Conservation (phyloP, 2,888 invertebrate genomes). For the Drosophila melanosoma region DNA sequence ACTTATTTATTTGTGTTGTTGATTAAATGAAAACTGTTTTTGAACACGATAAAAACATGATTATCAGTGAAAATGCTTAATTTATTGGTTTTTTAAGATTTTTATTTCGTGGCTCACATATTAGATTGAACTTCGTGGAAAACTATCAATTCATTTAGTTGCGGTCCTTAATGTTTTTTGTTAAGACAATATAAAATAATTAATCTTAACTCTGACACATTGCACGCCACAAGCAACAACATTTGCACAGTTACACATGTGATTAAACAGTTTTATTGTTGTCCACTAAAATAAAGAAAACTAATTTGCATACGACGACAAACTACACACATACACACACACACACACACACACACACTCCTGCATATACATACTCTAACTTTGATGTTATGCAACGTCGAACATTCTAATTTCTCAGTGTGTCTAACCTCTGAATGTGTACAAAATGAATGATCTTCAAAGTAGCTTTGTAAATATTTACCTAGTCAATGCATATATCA, state of each 20-base stretch:
- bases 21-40: not conserved
- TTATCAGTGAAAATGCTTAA: not conserved
- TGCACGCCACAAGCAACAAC: conserved; percentile 43
- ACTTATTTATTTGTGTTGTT: not conserved
- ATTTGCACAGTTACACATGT: conserved; percentile 38
- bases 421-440: conserved; percentile 57
- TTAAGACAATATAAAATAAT: conserved; percentile 10
- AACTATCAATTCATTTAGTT: not conserved
- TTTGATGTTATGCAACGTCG: conserved; percentile 32
- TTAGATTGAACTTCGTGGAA: conserved; percentile 5
- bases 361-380: conserved; percentile 14
- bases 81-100: not conserved
- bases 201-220: conserved; percentile 23
- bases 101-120: not conserved
- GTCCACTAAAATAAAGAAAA: conserved; percentile 18
- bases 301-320: conserved; percentile 39
- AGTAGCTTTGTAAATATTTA: conserved; percentile 50
- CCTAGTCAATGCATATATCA: conserved; percentile 18
- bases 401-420: conserved; percentile 43
- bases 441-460: conserved; percentile 38
- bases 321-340: conserved; percentile 12
- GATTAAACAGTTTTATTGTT: conserved; percentile 32
- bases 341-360: conserved; percentile 16
- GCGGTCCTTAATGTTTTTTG: conserved; percentile 20
- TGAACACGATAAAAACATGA: not conserved